phyloP scores from a whole-genome alignment of 2,113 vertebrate species.

The Micromys minutus region DNA sequence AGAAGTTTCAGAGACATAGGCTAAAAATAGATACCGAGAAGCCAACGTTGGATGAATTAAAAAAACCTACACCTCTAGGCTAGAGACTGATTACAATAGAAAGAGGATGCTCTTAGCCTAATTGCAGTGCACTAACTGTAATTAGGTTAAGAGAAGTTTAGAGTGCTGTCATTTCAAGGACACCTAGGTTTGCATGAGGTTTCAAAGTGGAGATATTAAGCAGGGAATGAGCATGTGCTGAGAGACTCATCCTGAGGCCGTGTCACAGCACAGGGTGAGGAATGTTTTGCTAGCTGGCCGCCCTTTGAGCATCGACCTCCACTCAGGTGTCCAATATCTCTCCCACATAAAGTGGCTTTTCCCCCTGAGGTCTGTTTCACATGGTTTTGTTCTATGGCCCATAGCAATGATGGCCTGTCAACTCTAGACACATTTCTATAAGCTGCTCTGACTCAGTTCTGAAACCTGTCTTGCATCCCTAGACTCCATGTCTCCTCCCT shows the following conservation, averaged over 20 bases:
- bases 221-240: neutral
- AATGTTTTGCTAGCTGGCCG: neutral
- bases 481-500: neutral
- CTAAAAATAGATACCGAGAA: conserved; percentile 58
- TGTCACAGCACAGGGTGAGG: neutral
- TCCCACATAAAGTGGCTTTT: neutral
- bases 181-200: neutral
- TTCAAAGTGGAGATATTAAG: neutral
- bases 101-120: conserved; percentile 44
- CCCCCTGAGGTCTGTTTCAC: neutral
- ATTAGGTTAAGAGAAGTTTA: conserved; percentile 51
- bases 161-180: conserved; percentile 22
- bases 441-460: neutral
- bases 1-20: conserved; percentile 9
- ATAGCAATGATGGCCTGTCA: neutral
- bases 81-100: conserved; percentile 48
- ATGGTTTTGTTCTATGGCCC: neutral
- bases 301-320: neutral
- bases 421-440: neutral
- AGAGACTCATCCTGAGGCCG: neutral
- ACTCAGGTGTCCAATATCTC: neutral
- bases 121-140: conserved; percentile 8
- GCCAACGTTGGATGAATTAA: neutral
- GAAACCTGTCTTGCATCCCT: neutral
- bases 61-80: neutral